Conservation (phyloP, 2,888 invertebrate species). For the Metacarcinus magister region DNA sequence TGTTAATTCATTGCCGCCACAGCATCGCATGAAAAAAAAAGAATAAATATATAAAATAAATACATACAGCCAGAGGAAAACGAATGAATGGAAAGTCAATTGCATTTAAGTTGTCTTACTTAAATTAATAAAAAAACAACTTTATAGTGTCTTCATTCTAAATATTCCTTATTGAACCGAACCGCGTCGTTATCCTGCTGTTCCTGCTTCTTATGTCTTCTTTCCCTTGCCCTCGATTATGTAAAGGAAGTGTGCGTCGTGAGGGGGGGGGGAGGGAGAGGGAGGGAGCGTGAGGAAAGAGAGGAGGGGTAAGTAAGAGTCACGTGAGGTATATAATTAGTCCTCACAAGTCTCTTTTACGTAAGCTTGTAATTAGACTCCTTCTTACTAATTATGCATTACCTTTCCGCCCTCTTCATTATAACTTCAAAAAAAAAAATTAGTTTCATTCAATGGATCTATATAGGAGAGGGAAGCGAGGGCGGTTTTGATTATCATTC, state of each 20-base stretch:
- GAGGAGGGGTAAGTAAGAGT: neutral
- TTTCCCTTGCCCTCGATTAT: neutral
- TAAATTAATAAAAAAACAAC: neutral
- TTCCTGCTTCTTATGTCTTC: neutral
- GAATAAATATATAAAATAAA: neutral
- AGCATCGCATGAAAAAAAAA: neutral
- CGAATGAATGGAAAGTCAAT: neutral
- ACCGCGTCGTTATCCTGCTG: neutral
- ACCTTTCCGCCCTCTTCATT: neutral
- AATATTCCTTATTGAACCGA: neutral
- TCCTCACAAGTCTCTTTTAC: neutral
- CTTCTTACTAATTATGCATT: neutral
- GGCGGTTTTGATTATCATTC: neutral
- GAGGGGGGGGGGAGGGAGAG: neutral
- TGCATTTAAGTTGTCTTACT: neutral
- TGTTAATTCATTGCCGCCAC: neutral
- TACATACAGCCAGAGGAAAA: neutral
- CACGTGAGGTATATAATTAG: constrained; percentile 11
- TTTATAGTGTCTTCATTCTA: neutral
- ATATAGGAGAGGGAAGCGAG: neutral
- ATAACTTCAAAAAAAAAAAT: neutral
- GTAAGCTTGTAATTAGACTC: neutral
- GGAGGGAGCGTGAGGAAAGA: too few species aligned
- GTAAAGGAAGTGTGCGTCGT: neutral
- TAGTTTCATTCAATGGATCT: neutral